Percentiles rank a stretch among this genome's conserved stretches.
Evolutionary conservation across 2,113 vertebrate genomes (phyloP).

Genomic region (Lichenostomus cassidix): DNA sequence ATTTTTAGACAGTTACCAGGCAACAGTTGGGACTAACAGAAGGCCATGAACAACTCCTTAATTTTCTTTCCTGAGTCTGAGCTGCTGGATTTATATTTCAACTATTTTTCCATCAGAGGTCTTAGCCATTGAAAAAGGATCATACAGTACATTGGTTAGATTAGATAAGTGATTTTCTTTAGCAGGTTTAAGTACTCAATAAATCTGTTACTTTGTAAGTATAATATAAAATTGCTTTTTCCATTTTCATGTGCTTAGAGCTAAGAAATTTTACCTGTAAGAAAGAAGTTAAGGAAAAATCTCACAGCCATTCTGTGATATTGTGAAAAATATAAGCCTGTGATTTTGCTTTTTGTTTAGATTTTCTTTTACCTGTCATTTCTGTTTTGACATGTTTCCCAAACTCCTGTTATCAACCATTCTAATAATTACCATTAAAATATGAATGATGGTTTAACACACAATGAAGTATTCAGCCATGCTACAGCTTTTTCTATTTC

Average conservation of each 20-base stretch:
- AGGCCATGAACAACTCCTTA: neutral
- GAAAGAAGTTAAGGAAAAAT: neutral
- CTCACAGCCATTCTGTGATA: neutral
- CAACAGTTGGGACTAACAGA: constrained; percentile 50
- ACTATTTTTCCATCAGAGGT: neutral
- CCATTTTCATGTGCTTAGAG: neutral
- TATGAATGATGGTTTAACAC: neutral
- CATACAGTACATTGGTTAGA: neutral
- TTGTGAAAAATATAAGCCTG: neutral
- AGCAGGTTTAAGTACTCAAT: neutral
- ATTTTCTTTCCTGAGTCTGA: constrained; percentile 3
- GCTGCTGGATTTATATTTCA: constrained; percentile 30
- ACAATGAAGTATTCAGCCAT: neutral
- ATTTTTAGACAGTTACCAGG: constrained; percentile 65
- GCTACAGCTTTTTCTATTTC: neutral
- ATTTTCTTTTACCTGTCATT: constrained; percentile 17
- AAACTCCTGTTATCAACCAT: neutral
- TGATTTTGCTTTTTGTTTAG: constrained; percentile 17
- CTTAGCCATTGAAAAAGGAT: neutral
- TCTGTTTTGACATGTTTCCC: constrained; percentile 28
- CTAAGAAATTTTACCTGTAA: neutral
- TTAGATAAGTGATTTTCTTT: constrained; percentile 10
- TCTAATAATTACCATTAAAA: constrained; percentile 11
- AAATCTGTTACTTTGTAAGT: neutral
- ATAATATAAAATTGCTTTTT: neutral